phyloP scores from a whole-genome alignment of 2,113 vertebrate species.

The Upupa epops region DNA sequence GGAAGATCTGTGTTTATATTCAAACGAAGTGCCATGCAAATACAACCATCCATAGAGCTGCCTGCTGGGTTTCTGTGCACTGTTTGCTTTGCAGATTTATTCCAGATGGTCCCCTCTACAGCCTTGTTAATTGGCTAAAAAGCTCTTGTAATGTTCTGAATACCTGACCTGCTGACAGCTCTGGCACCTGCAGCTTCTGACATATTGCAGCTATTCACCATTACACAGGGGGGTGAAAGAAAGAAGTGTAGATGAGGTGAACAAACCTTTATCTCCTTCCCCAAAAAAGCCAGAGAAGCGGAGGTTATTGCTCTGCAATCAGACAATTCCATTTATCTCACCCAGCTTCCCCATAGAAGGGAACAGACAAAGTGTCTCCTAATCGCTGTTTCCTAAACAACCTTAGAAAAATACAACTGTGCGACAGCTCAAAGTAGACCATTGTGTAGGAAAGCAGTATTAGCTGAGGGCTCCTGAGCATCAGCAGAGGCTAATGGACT shows the following conservation, averaged over 20 bases:
- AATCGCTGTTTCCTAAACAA: neutral
- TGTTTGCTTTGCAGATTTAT: slow-evolving; percentile 17
- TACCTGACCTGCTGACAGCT: neutral
- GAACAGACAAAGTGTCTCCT: neutral
- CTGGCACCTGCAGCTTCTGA: slow-evolving; percentile 2
- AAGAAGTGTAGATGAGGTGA: neutral
- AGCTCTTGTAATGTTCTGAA: neutral
- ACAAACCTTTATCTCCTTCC: neutral
- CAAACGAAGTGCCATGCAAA: neutral
- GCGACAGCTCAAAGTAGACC: neutral
- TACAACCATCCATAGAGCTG: neutral
- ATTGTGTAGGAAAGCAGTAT: neutral
- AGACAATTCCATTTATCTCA: neutral
- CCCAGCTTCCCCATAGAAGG: neutral
- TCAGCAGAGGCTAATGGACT: neutral
- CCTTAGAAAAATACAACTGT: neutral
- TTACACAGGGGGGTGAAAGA: neutral
- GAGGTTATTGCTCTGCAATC: neutral
- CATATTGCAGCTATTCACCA: neutral
- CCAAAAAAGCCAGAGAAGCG: neutral
- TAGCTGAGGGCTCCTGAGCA: neutral
- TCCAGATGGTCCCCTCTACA: slow-evolving; percentile 7
- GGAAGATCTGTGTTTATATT: neutral
- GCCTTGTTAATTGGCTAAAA: slow-evolving; percentile 40
- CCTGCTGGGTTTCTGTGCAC: slow-evolving; percentile 21